Percentiles rank a stretch among this genome's conserved stretches.
Conservation (phyloP, 2,113 vertebrate species). For the Proteles cristata region DNA sequence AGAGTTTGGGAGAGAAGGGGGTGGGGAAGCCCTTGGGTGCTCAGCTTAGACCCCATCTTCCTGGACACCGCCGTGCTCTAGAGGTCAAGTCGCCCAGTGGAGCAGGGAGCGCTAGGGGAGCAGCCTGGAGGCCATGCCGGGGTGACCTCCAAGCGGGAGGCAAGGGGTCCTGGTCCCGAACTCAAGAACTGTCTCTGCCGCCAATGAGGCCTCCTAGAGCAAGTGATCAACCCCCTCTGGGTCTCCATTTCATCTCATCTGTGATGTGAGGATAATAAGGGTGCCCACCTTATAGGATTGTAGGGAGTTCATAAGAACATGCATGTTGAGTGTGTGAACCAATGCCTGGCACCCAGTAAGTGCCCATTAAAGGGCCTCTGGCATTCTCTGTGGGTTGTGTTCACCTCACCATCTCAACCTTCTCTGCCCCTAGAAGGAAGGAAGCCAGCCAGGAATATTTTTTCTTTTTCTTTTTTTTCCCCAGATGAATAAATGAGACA, state of each 20-base stretch:
- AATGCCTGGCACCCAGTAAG: neutral
- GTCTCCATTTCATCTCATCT: neutral
- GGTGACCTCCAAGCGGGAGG: neutral
- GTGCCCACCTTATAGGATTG: neutral
- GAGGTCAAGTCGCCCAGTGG: neutral
- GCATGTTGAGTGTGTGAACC: fast-evolving
- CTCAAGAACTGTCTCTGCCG: neutral
- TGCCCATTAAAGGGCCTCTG: neutral
- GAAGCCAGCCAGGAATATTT: neutral
- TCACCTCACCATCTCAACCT: neutral
- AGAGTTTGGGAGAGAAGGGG: neutral
- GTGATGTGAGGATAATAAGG: neutral
- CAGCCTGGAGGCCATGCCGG: neutral
- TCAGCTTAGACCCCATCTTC: neutral
- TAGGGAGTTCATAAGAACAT: neutral
- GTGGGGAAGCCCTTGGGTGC: neutral
- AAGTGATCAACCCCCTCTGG: neutral
- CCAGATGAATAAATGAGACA: neutral
- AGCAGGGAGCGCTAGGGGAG: neutral
- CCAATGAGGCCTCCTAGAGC: neutral
- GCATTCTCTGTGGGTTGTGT: neutral
- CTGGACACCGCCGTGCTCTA: neutral
- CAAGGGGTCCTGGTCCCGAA: neutral
- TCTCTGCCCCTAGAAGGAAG: neutral
- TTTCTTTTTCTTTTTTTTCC: neutral